Base-by-base conservation (phyloP, 2,888 invertebrate species). In the Itoplectis maculator region DNA sequence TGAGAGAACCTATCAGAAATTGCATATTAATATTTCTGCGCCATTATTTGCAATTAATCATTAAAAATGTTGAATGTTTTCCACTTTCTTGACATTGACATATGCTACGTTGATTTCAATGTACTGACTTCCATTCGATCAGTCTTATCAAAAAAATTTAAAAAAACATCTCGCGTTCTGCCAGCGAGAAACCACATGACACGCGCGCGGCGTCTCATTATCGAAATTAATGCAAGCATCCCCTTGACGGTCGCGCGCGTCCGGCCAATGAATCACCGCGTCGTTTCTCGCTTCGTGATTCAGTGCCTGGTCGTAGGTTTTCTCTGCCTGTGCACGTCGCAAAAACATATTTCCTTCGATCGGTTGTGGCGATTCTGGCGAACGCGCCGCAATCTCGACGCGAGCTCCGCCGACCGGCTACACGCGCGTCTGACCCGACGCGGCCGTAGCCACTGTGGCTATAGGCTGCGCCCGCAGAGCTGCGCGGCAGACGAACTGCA, bases 211-310 rank as follows among this genome's bases (percentile, higher is more conserved):
- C 69, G 42, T 69, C 54, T 20, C 59, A 29, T 59, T 42, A 42
- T 74, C 8, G 15, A 72, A 73, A 81, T 81, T 81, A 72, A 81
- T 61, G 23, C 37, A 51, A 73, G 45, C 70, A 73, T 68, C 65
- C 45, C 23, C 18, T 63, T 51, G 49, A n/a, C 45, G 66, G 56
- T 65, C 40, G 79, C 66, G 75, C 74, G 75, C 75, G 47, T 47
- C 51, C 70, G 72, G 51, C 47, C 47, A 51, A 65, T 82, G 82
- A 82, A 79, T 82, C 82, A 82, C 70, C 35, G 56, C 40, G 18
- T 65, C 18, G 56, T 47, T 78, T 82, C 61, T 72, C 68, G 66
- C n/a, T 70, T 20, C 37, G 51, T 72, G 79, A 76, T 75, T 79
- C 79, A 79, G 70, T 75, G 79, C 75, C 75, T 29, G 68, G 61